A percentile compares a stretch with the other conserved stretches of the same genome.
Evolutionary conservation across 2,797 vertebrate genomes (phyloP).

Genomic region (Allobates femoralis): DNA sequence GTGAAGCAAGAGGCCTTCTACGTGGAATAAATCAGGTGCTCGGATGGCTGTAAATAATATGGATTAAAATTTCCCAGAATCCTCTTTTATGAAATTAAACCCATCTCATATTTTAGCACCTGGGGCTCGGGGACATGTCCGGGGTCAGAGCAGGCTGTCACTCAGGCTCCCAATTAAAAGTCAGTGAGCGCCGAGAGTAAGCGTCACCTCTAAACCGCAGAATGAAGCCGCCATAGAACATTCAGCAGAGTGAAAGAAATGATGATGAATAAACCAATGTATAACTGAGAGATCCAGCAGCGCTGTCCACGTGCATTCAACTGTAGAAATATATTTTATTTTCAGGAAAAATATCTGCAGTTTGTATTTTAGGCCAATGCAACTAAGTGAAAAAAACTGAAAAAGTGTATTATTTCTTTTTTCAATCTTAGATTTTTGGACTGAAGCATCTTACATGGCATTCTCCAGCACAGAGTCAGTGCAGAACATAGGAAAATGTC

Average conservation of each 20-base stretch:
- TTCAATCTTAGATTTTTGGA: no score
- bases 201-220: neutral
- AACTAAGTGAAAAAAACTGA: no score
- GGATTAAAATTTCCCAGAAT: slow-evolving; percentile 43
- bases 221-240: neutral
- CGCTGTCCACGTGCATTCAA: neutral
- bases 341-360: no score
- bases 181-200: neutral
- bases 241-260: neutral
- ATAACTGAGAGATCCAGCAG: neutral
- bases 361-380: no score
- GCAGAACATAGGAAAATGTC: no score
- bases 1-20: neutral
- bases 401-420: no score
- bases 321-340: no score
- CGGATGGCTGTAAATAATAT: slow-evolving; percentile 65
- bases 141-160: slow-evolving; percentile 46
- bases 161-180: slow-evolving; percentile 33
- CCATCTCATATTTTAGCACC: slow-evolving; percentile 52
- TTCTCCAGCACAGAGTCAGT: no score
- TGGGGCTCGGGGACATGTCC: slow-evolving; percentile 12
- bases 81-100: slow-evolving; percentile 27
- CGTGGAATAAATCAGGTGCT: slow-evolving; percentile 21
- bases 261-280: neutral
- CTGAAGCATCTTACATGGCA: no score